Evolutionary conservation across 2,113 vertebrate genomes (phyloP), one percentile per base, ranked within the genome.

Genomic region (Sander vitreus): DNA sequence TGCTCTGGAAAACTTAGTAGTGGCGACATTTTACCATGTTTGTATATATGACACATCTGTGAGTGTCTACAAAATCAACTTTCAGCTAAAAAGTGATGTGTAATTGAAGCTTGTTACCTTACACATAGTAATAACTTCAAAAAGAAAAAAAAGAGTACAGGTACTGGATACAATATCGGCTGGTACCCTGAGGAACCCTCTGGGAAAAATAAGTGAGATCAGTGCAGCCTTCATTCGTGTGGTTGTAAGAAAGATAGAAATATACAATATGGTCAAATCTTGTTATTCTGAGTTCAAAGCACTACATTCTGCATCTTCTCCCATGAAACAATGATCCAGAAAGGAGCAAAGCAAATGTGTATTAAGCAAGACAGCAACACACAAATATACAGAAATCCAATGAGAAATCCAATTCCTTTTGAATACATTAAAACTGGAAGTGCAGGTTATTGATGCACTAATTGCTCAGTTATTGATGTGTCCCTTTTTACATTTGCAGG

Each of bases 361-460:
- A 85, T 81, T 70, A 85, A 78, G 79, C 78, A 69, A 82, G 86
- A 91, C 75, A 88, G 88, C 76, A 85, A 88, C 92, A 91, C 89
- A 91, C 76, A 90, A 91, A 91, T 85, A 90, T 80, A 85, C 80
- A 90, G 75, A 92, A 94, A 95, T 93, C 85, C 84, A 82, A 92
- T 92, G 74, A 85, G 73, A 93, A 92, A 93, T 92, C 85, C 87
- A 86, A 93, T 94, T 92, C 65, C 84, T 91, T 78, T 68, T 81
- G 85, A 91, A 95, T 94, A 90, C 88, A 90, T 92, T 92, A 84
- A 93, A 93, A 93, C 89, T 89, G 83, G 84, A 93, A 93, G 90
- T 91, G 91, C 88, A 75, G 85, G 78, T 76, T 94, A 95, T 94
- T 90, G 94, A 95, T 86, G 87, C 57, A 92, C 92, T 95, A 95